A percentile compares a stretch with the other conserved stretches of the same genome.
These are phyloP conservation scores for Neopipo cinnamomea DNA, from an alignment of 2,113 vertebrate genomes.

Conservation along the genomic window DNA sequence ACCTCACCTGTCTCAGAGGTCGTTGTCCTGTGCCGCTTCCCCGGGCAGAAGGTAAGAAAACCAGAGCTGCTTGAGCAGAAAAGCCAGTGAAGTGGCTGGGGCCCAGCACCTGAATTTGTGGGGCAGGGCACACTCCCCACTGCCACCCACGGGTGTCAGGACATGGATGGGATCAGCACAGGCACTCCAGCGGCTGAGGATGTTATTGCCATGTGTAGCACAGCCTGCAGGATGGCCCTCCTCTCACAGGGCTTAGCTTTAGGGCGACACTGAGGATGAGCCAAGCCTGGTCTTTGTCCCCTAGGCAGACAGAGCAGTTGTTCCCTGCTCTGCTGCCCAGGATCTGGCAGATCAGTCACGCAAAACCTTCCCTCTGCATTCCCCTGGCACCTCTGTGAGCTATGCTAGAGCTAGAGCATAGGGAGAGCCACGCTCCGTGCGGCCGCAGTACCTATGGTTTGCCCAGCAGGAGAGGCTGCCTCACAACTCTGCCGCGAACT, in stretches of 20 bases:
- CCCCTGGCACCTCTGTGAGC: too few species aligned
- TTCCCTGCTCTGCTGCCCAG: neutral
- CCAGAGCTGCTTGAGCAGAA: neutral
- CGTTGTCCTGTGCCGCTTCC: fast-evolving
- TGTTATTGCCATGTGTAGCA: fast-evolving
- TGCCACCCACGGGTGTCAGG: fast-evolving
- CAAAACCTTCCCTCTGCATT: neutral
- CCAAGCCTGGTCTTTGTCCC: neutral
- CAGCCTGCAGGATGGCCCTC: neutral
- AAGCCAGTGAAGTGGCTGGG: neutral
- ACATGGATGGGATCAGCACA: neutral
- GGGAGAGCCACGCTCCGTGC: too few species aligned
- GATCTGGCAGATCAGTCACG: neutral
- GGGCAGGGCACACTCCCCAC: neutral
- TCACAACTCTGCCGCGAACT: neutral
- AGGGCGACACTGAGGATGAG: neutral
- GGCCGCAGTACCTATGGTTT: fast-evolving
- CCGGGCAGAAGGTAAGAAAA: neutral
- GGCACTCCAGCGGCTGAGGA: fast-evolving
- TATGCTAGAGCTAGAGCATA: neutral
- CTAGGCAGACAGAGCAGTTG: neutral
- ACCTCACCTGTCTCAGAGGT: neutral
- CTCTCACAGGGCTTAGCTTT: fast-evolving
- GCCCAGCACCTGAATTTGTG: neutral
- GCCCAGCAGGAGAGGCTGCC: neutral